Evolutionary conservation across 2,797 vertebrate genomes (phyloP), one percentile per base, ranked within the genome.

Genomic region (Etheostoma perlongum): DNA sequence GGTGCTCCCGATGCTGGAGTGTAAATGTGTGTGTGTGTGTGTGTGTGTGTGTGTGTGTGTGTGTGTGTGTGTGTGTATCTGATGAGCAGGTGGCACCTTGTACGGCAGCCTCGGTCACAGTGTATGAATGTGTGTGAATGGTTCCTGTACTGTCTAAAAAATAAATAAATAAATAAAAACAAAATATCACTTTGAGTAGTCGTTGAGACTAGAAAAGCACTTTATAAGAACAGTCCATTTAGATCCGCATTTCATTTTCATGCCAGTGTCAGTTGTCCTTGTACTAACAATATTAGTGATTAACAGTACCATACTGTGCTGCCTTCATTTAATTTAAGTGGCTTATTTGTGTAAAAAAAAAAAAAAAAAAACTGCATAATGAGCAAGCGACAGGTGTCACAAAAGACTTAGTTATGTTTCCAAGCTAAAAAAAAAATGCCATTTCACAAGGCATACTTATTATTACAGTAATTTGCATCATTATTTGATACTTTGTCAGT

Each of bases 381-480:
- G 4, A 57, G 63, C 9, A 14, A 42, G 36, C 33, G 21, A 48
- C 33, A 40, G 11, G 33, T 72, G 9, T 23, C 19, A 55, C 30
- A 33, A 30, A 51, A 53, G 54, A n/a, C 47, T 36, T 21, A 15
- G 33, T 11, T 40, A 40, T 40, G 36, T 40, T 16, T 66, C 48
- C 19, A 18, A 54, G 59, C 68, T 23, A 8, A 71, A 36, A 30
- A 30, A 27, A 30, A 30, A 57, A 54, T 52, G 60, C 65, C 51
- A 23, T 69, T 73, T 65, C 52, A 79, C 27, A 59, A 46, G 15
- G 58, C 65, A 25, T 9, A 61, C 25, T 65, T 77, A 63, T 51
- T 69, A 77, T 82, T 79, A 55, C 85, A 75, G 44, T n/a, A 13
- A 60, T 85, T 88, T 85, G 72, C 82, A 78, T 87, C 85, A 87